A percentile compares a stretch with the other conserved stretches of the same genome.
Evolutionary conservation across 2,113 vertebrate genomes (phyloP).

Genomic region (Scortum barcoo): DNA sequence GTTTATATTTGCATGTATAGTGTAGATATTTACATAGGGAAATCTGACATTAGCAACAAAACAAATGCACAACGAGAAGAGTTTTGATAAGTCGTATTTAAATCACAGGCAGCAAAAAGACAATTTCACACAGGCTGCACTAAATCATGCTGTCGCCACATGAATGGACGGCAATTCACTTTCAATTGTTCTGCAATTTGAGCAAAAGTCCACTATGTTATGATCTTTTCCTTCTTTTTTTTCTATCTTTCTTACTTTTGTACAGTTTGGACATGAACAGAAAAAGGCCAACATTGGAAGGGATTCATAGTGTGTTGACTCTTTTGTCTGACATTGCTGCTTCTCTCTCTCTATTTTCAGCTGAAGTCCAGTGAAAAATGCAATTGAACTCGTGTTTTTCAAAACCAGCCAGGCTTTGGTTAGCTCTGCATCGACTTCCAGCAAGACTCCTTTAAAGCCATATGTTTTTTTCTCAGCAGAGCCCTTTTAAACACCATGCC

Average conservation of each 20-base stretch:
- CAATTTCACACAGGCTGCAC: constrained; percentile 63
- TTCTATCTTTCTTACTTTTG: not conserved
- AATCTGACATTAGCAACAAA: not conserved
- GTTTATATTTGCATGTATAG: not conserved
- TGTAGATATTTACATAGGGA: too few species aligned
- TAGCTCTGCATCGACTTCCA: constrained; percentile 45
- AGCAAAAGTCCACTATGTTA: constrained; percentile 26
- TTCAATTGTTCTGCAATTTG: constrained; percentile 35
- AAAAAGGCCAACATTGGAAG: not conserved
- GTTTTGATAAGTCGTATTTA: constrained; percentile 9
- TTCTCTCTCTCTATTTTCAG: constrained; percentile 38
- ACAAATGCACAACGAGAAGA: constrained; percentile 8
- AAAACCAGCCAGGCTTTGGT: constrained; percentile 46
- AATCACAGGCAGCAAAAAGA: constrained; percentile 35
- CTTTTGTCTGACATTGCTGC: constrained; percentile 5
- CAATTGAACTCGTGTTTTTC: constrained; percentile 40
- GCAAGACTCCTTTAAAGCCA: constrained; percentile 53
- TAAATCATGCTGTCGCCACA: constrained; percentile 46
- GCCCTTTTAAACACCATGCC: constrained; percentile 42
- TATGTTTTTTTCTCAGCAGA: constrained; percentile 34
- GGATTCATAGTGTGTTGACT: constrained; percentile 18
- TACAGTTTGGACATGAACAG: constrained; percentile 21
- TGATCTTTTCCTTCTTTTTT: not conserved
- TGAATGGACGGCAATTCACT: constrained; percentile 38
- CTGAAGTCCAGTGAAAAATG: constrained; percentile 33